Base-by-base conservation (phyloP, 2,797 vertebrate species). In the Lemur catta region DNA sequence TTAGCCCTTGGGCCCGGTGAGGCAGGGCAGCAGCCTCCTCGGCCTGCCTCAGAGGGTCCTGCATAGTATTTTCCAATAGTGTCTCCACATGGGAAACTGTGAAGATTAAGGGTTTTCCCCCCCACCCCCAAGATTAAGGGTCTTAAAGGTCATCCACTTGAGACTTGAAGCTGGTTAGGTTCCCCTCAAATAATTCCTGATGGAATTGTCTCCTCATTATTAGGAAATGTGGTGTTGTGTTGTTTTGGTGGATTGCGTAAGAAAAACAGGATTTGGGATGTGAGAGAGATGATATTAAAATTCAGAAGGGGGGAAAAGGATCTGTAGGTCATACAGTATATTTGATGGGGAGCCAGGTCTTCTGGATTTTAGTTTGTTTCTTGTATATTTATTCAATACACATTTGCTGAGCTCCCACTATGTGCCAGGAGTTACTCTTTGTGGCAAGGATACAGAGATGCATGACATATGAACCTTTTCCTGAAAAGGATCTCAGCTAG, bases 271-370 rank as follows among this genome's bases (percentile, higher is more conserved):
- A 28, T 91, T 93, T 65, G 76, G 30, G 46, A 52, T 69, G 0
- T 88, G 65, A 88, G 63, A 33, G 18, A 78, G 82, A 89, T 79
- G 59, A 59, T 46, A 57, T 96, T 84, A 78, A 87, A 86, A 63
- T 67, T 67, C 24, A 67, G 52, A 80, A 85, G 48, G 22, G 8
- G 6, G 18, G 7, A 0, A 24, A 86, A 48, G 20, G 12, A 43
- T 30, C 28, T 20, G 43, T 8, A 71, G 46, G 26, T 86, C 55
- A n/a, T 22, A 33, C 38, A 79, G 26, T 69, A 1, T 72, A 30
- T 74, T 57, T 59, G 71, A 6, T 41, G 15, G 33, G 13, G n/a
- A 61, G 55, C 30, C 43, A n/a, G 35, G 5, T 89, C 38, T 46
- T 75, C 41, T 22, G 48, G 48, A 69, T 91, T 94, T 78, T 84